These are phyloP conservation scores for Pogonomyrmex californicus DNA, from an alignment of 1,140 invertebrate genomes.

Conservation along the genomic window DNA sequence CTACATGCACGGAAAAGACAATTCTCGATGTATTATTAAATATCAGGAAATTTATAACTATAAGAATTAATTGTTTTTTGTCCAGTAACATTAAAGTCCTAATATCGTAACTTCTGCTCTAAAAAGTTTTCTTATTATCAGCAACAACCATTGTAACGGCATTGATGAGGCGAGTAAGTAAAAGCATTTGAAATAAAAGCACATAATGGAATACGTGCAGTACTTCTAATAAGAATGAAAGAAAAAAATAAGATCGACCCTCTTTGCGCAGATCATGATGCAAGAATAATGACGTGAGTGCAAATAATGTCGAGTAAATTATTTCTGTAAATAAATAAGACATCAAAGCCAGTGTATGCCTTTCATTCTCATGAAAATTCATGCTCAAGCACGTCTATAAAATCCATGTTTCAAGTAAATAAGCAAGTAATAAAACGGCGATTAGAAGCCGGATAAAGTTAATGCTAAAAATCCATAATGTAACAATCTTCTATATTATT, in stretches of 20 bases:
- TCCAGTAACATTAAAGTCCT: not conserved
- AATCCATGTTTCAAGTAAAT: not conserved
- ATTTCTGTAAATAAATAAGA: constrained; percentile 24
- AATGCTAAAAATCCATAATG: constrained; percentile 24
- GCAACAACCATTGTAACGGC: not conserved
- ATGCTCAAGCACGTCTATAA: constrained; percentile 37
- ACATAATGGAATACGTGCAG: constrained; percentile 13
- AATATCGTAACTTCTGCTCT: not conserved
- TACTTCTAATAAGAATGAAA: constrained; percentile 13
- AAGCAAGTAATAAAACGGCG: constrained; percentile 20
- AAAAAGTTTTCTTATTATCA: constrained; percentile 6
- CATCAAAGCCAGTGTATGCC: constrained; percentile 21
- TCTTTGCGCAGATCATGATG: not conserved
- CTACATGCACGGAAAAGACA: not conserved
- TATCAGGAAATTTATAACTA: constrained; percentile 11
- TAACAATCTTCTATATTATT: constrained; percentile 1
- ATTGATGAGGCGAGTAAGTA: not conserved
- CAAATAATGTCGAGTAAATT: constrained; percentile 30
- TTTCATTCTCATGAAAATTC: constrained; percentile 28
- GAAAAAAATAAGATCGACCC: not conserved
- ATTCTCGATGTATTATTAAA: constrained; percentile 17
- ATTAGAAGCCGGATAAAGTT: constrained; percentile 25
- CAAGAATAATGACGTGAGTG: not conserved
- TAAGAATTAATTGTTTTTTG: not conserved
- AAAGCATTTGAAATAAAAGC: constrained; percentile 30